A percentile compares a stretch with the other conserved stretches of the same genome.
phyloP scores from a whole-genome alignment of 2,113 vertebrate species.

The Corythaixoides concolor region DNA sequence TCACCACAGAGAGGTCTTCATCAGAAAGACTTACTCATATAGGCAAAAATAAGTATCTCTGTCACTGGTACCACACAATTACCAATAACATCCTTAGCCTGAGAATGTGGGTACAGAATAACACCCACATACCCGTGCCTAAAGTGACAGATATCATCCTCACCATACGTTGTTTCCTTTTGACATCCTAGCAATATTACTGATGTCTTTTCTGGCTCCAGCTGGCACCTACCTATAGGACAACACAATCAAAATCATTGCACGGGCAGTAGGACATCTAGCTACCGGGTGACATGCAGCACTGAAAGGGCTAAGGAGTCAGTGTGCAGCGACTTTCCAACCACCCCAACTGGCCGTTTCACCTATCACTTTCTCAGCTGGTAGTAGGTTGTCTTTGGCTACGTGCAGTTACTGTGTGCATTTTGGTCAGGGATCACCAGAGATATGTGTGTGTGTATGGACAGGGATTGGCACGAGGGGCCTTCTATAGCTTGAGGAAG shows the following conservation, averaged over 20 bases:
- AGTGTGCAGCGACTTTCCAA: fast-evolving
- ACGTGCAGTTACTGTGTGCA: fast-evolving
- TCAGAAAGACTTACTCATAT: background rate
- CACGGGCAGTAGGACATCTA: background rate
- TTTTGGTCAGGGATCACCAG: background rate
- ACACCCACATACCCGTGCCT: background rate
- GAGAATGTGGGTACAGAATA: background rate
- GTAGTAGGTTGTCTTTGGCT: background rate
- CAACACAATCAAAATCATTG: background rate
- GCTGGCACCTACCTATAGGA: background rate
- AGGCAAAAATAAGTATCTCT: background rate
- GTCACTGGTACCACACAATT: background rate
- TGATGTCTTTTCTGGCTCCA: background rate
- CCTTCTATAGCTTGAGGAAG: background rate
- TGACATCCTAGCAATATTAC: background rate
- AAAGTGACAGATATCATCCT: background rate
- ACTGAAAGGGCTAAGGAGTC: background rate
- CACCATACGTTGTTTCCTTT: background rate
- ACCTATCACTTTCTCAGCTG: background rate
- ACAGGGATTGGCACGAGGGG: fast-evolving
- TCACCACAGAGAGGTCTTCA: background rate
- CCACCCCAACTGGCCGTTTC: background rate
- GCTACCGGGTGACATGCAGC: fast-evolving
- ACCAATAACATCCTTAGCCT: background rate
- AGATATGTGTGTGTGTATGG: too few relatives aligned